phyloP scores from a whole-genome alignment of 2,113 vertebrate genomes.

The Catagonus wagneri region DNA sequence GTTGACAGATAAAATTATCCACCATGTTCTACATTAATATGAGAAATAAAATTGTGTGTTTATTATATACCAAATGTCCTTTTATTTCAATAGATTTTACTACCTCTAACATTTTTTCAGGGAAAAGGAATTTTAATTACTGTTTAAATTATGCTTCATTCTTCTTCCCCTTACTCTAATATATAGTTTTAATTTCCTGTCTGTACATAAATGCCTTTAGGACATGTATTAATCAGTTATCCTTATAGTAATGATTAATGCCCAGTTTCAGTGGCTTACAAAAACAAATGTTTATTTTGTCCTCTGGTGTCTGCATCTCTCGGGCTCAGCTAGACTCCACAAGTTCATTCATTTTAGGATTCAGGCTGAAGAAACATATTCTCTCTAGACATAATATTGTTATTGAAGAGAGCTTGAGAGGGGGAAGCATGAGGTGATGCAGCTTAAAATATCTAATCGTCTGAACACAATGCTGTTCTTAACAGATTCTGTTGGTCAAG shows the following conservation, averaged over 20 bases:
- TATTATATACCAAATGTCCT: neutral
- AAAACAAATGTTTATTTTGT: neutral
- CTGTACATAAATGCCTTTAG: neutral
- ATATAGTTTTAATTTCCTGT: neutral
- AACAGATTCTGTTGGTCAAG: neutral
- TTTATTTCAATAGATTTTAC: neutral
- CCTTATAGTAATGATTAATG: neutral
- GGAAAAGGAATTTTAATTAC: neutral
- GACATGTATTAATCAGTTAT: neutral
- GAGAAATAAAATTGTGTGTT: neutral
- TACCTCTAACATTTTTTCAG: neutral
- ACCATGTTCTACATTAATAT: neutral
- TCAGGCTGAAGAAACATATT: neutral
- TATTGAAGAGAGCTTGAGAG: neutral
- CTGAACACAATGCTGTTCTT: neutral
- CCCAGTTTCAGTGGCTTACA: neutral
- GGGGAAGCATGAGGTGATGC: neutral
- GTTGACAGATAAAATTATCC: neutral
- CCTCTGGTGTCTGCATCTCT: neutral
- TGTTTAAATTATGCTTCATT: neutral
- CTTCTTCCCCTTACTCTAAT: neutral
- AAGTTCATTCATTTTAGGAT: neutral
- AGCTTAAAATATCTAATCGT: neutral
- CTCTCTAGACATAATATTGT: neutral
- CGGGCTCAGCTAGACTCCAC: neutral